A percentile compares a stretch with the other conserved stretches of the same genome.
Evolutionary conservation across 2,888 invertebrate genomes (phyloP).

Genomic region (Ecdyonurus torrentis): DNA sequence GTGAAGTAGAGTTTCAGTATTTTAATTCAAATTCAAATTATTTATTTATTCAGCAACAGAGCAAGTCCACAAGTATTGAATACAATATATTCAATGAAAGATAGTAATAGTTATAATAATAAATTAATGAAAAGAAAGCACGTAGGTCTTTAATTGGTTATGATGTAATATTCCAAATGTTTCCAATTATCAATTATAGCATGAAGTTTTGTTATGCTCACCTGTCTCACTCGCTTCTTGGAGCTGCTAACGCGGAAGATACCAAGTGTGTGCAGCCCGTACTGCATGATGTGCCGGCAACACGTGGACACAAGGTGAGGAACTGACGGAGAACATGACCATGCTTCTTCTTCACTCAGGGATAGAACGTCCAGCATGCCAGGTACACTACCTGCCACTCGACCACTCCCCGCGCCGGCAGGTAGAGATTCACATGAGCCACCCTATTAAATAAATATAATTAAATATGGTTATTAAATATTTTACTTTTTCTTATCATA

Average conservation of each 20-base stretch:
- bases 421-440: conserved; percentile 53
- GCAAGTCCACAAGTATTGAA: too few species aligned
- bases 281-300: conserved; percentile 59
- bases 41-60: too few species aligned
- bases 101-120: too few species aligned
- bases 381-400: conserved; percentile 34
- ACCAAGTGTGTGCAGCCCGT: conserved; percentile 71
- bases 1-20: too few species aligned
- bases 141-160: too few species aligned
- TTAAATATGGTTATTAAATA: neutral
- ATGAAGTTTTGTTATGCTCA: conserved; percentile 27
- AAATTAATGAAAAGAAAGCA: too few species aligned
- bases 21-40: too few species aligned
- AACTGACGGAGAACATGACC: conserved; percentile 31
- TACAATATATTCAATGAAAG: too few species aligned
- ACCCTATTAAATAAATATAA: conserved; percentile 35
- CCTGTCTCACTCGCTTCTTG: conserved; percentile 82
- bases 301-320: conserved; percentile 66
- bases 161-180: too few species aligned
- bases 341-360: conserved; percentile 17
- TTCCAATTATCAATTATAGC: too few species aligned
- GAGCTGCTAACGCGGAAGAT: conserved; percentile 86
- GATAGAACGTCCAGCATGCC: conserved; percentile 29
- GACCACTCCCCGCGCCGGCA: conserved; percentile 28
- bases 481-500: too few species aligned